These are phyloP conservation scores for Condylostylus longicornis DNA, from an alignment of 1,140 invertebrate genomes.

Conservation along the genomic window DNA sequence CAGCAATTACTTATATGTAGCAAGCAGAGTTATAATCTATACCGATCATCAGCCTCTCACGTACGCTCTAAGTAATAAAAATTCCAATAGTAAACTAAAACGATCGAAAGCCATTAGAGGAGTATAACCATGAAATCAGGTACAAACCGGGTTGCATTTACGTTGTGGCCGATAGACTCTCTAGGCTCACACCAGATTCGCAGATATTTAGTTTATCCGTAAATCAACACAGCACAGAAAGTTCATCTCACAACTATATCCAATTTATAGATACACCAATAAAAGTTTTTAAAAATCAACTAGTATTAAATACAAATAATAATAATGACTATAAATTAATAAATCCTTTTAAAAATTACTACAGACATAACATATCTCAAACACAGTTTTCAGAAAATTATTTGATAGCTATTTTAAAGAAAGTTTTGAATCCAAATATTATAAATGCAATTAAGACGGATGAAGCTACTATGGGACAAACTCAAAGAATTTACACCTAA, in stretches of 20 bases:
- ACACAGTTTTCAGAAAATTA: not conserved
- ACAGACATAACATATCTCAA: constrained; percentile 6
- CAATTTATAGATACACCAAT: constrained; percentile 1
- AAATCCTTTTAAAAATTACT: constrained; percentile 3
- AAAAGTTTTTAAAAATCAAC: constrained; percentile 9
- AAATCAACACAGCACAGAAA: constrained; percentile 1
- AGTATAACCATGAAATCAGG: constrained; percentile 24
- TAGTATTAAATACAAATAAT: not conserved
- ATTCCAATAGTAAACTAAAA: constrained; percentile 19
- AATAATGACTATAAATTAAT: constrained; percentile 2
- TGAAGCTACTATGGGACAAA: constrained; percentile 7
- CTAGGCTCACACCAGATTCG: constrained; percentile 9
- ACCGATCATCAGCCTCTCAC: constrained; percentile 24
- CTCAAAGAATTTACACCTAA: constrained; percentile 8
- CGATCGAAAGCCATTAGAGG: constrained; percentile 20
- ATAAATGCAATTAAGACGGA: constrained; percentile 8
- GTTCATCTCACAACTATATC: constrained; percentile 1
- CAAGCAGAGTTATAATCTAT: constrained; percentile 12
- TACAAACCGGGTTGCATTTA: constrained; percentile 12
- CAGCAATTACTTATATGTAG: constrained; percentile 17
- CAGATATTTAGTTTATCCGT: constrained; percentile 2
- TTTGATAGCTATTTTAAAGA: constrained; percentile 2
- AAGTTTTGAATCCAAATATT: constrained; percentile 6
- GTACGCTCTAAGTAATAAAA: constrained; percentile 27
- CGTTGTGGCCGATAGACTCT: constrained; percentile 2